Conservation (phyloP, 2,797 vertebrate species). For the Pachyuromys duprasi region DNA sequence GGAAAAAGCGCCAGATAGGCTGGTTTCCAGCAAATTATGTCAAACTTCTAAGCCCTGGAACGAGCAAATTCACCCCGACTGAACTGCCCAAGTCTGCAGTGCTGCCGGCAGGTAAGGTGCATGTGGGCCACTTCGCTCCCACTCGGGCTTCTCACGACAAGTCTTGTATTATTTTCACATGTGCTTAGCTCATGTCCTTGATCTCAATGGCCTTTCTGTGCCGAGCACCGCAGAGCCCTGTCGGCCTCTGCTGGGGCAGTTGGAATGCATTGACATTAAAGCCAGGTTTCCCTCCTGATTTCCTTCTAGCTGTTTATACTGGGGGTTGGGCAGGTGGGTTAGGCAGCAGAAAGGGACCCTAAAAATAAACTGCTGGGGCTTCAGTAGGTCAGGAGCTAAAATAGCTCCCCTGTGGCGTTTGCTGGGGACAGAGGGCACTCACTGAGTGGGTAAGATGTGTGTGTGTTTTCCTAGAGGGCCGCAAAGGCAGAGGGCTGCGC, state of each 20-base stretch:
- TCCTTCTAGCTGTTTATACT: conserved; percentile 61
- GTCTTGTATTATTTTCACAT: neutral
- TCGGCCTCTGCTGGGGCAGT: conserved; percentile 4
- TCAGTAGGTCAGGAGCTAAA: conserved; percentile 49
- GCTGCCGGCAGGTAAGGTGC: conserved; percentile 89
- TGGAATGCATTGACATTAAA: neutral
- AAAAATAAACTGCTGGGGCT: conserved; percentile 57
- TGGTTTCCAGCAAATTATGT: conserved; percentile 99
- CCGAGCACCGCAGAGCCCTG: conserved; percentile 48
- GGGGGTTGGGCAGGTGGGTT: neutral
- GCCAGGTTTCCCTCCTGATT: conserved; percentile 57
- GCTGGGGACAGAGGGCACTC: conserved; percentile 32
- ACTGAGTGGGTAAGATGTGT: neutral
- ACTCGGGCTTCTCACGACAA: fast-evolving
- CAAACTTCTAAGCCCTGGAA: conserved; percentile 97
- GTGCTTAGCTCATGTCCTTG: neutral
- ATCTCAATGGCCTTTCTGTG: conserved; percentile 8
- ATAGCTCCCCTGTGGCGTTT: conserved; percentile 16
- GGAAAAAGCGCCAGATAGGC: conserved; percentile 98
- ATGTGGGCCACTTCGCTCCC: fast-evolving
- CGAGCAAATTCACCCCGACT: conserved; percentile 97
- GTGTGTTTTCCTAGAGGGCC: neutral
- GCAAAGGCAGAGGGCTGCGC: neutral
- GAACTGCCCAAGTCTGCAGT: conserved; percentile 93
- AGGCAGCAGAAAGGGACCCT: conserved; percentile 32